A percentile compares a stretch with the other conserved stretches of the same genome.
phyloP scores from a whole-genome alignment of 1,140 invertebrate species.

The Drosophila malerkotliana region DNA sequence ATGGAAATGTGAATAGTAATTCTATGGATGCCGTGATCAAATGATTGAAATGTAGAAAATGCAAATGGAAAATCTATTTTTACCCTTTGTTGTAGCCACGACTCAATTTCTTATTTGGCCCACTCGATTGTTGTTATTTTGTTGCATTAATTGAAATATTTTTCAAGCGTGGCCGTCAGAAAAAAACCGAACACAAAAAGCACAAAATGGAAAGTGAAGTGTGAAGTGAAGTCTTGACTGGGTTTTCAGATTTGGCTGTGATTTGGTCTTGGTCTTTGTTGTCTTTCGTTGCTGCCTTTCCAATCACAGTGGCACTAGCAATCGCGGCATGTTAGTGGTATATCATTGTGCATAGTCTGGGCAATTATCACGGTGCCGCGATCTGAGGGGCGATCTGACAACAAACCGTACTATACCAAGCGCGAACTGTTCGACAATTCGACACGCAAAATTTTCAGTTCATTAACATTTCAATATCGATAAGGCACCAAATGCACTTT shows the following conservation, averaged over 20 bases:
- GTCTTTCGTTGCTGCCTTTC: constrained; percentile 58
- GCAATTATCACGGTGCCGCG: constrained; percentile 51
- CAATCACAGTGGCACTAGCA: constrained; percentile 43
- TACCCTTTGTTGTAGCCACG: constrained; percentile 23
- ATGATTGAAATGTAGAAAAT: constrained; percentile 29
- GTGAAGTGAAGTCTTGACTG: constrained; percentile 59
- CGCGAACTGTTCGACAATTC: constrained; percentile 61
- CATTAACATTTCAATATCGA: constrained; percentile 77
- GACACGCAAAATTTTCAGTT: constrained; percentile 79
- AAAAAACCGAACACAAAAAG: background rate
- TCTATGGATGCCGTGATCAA: constrained; percentile 36
- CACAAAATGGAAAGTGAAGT: constrained; percentile 67
- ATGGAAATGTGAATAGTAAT: constrained; percentile 14
- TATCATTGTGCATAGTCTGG: constrained; percentile 57
- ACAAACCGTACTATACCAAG: constrained; percentile 15
- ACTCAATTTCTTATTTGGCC: constrained; percentile 23
- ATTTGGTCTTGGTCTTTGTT: constrained; percentile 28
- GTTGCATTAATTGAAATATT: constrained; percentile 68
- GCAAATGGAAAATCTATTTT: constrained; percentile 37
- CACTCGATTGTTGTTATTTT: constrained; percentile 41
- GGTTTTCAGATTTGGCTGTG: constrained; percentile 32
- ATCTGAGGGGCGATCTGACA: constrained; percentile 38
- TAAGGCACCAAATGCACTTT: constrained; percentile 64
- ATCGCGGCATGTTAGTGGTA: constrained; percentile 55
- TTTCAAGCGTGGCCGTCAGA: constrained; percentile 25